These are phyloP conservation scores for Liodrosophila aerea DNA, from an alignment of 2,888 invertebrate genomes.

Conservation along the genomic window DNA sequence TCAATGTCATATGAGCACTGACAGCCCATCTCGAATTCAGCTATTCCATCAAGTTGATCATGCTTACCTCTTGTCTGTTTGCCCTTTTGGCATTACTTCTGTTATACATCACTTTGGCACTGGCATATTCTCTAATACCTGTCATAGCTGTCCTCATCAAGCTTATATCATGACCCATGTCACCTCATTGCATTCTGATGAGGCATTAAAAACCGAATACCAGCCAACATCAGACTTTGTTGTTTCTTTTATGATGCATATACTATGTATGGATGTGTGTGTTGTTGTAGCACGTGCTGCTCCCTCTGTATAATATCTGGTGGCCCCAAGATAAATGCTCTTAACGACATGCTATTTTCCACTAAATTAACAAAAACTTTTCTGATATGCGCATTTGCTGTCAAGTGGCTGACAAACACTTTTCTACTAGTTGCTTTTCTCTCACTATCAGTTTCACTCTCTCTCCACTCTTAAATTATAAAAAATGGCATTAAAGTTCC, in stretches of 20 bases:
- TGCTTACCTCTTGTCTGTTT: not conserved
- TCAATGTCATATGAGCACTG: not conserved
- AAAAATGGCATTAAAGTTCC: constrained; percentile 35
- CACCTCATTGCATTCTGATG: constrained; percentile 22
- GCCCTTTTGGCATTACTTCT: not conserved
- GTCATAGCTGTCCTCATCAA: constrained; percentile 24
- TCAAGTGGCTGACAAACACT: constrained; percentile 49
- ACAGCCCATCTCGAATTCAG: not conserved
- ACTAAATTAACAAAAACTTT: constrained; percentile 62
- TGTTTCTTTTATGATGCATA: constrained; percentile 1
- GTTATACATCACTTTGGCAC: constrained; percentile 8
- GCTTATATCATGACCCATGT: constrained; percentile 28
- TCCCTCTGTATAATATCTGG: constrained; percentile 15
- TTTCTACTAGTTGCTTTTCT: constrained; percentile 23
- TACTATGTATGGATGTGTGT: not conserved
- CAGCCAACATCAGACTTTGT: too few species aligned
- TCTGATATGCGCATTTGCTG: constrained; percentile 56
- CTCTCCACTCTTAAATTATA: constrained; percentile 30
- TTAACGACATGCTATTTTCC: constrained; percentile 62
- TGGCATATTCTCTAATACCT: constrained; percentile 11
- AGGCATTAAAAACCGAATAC: constrained; percentile 15
- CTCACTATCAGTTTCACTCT: not conserved
- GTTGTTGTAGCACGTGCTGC: not conserved
- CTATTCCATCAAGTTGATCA: not conserved
- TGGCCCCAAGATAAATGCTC: constrained; percentile 37